These are phyloP conservation scores for Hyposoter dolosus DNA, from an alignment of 2,888 invertebrate genomes.

Conservation along the genomic window DNA sequence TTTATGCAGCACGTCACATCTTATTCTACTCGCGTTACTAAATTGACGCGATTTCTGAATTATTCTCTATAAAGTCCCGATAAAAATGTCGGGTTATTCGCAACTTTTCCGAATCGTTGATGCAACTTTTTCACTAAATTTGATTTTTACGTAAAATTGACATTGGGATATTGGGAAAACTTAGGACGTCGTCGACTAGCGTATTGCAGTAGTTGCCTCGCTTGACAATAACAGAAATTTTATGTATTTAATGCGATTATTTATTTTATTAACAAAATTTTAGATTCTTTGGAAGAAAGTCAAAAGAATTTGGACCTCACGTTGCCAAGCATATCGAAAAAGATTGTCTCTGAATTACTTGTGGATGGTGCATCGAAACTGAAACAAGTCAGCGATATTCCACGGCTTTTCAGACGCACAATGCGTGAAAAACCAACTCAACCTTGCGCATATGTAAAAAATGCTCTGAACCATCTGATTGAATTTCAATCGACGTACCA, in stretches of 20 bases:
- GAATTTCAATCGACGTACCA: conserved; percentile 87
- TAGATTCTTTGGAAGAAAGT: conserved; percentile 73
- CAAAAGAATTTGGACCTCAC: conserved; percentile 62
- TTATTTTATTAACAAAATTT: conserved; percentile 27
- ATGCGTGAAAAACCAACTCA: conserved; percentile 94
- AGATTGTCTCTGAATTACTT: conserved; percentile 83
- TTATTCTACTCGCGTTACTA: too few relatives aligned
- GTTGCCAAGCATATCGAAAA: conserved; percentile 81
- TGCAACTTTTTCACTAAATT: too few relatives aligned
- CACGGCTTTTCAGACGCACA: conserved; percentile 95
- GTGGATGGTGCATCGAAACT: conserved; percentile 87
- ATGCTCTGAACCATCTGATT: conserved; percentile 87
- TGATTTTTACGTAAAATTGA: too few relatives aligned
- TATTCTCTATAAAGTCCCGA: too few relatives aligned
- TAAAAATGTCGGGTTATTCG: too few relatives aligned
- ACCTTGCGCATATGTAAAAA: conserved; percentile 92
- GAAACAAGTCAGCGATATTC: conserved; percentile 96
- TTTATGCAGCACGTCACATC: too few relatives aligned
- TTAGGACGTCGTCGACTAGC: too few relatives aligned
- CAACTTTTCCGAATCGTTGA: too few relatives aligned
- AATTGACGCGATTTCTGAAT: too few relatives aligned
- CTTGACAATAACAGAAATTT: too few relatives aligned
- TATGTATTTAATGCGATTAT: neutral
- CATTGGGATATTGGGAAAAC: too few relatives aligned
- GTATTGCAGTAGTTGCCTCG: too few relatives aligned